These are phyloP conservation scores for Irena cyanogastra DNA, from an alignment of 2,113 vertebrate genomes.

Conservation along the genomic window DNA sequence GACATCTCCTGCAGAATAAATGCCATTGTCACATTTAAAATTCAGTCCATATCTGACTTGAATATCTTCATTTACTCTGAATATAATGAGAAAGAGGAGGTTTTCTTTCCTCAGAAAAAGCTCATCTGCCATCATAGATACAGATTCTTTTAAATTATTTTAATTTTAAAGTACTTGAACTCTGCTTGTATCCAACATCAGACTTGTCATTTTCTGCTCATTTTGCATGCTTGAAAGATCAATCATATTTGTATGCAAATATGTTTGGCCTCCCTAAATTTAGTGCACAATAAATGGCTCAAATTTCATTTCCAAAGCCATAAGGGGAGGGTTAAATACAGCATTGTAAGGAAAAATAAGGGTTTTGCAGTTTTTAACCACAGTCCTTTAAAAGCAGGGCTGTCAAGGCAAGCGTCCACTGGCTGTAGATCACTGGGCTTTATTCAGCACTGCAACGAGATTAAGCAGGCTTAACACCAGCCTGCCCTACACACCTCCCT, in stretches of 20 bases:
- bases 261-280: background rate
- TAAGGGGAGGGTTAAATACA: background rate
- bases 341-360: background rate
- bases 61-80: background rate
- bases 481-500: background rate
- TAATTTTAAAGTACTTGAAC: background rate
- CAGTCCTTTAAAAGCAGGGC: background rate
- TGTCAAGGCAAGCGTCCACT: background rate
- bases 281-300: background rate
- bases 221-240: background rate
- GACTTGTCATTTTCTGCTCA: background rate
- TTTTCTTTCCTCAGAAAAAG: background rate
- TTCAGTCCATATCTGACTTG: background rate
- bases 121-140: background rate
- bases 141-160: background rate
- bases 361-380: background rate
- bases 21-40: background rate
- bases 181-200: background rate
- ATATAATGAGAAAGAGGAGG: background rate
- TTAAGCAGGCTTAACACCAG: background rate
- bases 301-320: background rate
- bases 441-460: background rate
- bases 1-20: background rate
- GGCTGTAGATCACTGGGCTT: background rate
- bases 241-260: conserved; percentile 41